Conservation (phyloP, 2,113 vertebrate species). For the Hipposideros armiger region DNA sequence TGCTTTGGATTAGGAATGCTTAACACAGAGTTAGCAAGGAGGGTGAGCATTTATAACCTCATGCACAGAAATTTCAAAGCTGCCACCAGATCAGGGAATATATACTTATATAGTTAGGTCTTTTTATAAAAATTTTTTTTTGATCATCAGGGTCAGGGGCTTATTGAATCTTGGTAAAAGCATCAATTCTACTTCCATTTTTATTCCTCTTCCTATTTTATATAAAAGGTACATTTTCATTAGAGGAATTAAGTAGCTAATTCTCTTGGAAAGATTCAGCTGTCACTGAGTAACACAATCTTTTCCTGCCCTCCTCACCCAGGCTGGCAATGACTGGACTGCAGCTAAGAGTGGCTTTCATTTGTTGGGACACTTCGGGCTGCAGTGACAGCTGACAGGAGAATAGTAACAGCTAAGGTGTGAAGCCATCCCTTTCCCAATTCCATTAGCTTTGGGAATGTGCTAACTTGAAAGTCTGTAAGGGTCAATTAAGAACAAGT, state of each 20-base stretch:
- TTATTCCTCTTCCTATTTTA: constrained; percentile 57
- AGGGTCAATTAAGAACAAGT: constrained; percentile 50
- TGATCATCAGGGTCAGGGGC: background rate
- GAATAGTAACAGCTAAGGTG: constrained; percentile 60
- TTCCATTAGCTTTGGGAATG: constrained; percentile 64
- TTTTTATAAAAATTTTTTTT: constrained; percentile 22
- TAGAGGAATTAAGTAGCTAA: constrained; percentile 71
- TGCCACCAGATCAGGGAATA: background rate
- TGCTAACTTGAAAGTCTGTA: constrained; percentile 71
- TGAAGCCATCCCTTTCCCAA: constrained; percentile 77
- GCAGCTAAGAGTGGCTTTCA: background rate
- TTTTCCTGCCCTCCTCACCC: constrained; percentile 45
- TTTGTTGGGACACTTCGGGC: background rate
- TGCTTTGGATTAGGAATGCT: constrained; percentile 31
- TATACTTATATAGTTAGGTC: background rate
- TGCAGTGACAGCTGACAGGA: constrained; percentile 68
- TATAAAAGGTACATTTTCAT: constrained; percentile 73
- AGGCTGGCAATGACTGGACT: constrained; percentile 46
- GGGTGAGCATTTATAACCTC: background rate
- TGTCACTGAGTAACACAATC: constrained; percentile 78
- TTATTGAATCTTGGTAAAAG: constrained; percentile 46
- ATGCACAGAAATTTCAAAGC: background rate
- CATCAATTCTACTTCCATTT: constrained; percentile 53
- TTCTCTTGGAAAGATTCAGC: constrained; percentile 76
- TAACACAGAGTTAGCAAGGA: background rate